A percentile compares a stretch with the other conserved stretches of the same genome.
These are phyloP conservation scores for Podargus strigoides DNA, from an alignment of 2,797 vertebrate species.

Conservation along the genomic window DNA sequence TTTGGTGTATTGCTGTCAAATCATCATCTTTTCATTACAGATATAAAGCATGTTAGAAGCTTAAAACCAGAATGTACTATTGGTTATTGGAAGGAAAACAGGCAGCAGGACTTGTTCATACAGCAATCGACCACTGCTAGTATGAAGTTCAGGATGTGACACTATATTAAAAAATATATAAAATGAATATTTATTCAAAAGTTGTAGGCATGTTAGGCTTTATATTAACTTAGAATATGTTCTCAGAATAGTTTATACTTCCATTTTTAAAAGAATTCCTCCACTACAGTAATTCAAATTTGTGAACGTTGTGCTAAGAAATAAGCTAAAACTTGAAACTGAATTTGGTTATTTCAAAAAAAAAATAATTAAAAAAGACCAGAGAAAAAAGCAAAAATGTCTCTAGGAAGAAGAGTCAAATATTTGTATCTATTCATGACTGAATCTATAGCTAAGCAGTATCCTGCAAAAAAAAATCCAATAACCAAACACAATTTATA, in stretches of 20 bases:
- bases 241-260: background rate
- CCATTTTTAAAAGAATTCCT: background rate
- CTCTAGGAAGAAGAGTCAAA: background rate
- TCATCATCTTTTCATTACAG: background rate
- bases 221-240: background rate
- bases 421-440: background rate
- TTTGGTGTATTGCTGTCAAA: background rate
- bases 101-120: background rate
- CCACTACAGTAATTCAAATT: background rate
- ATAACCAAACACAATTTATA: background rate
- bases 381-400: background rate
- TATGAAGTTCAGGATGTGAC: background rate
- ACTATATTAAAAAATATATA: background rate
- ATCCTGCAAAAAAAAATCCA: background rate
- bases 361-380: background rate
- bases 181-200: background rate
- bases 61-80: background rate
- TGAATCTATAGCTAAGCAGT: background rate
- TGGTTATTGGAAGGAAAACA: background rate
- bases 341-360: background rate
- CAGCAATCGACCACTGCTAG: background rate
- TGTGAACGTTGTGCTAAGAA: background rate
- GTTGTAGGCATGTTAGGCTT: background rate
- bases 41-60: background rate
- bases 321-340: background rate